Conservation (phyloP, 2,797 vertebrate genomes). For the Champsocephalus esox region DNA sequence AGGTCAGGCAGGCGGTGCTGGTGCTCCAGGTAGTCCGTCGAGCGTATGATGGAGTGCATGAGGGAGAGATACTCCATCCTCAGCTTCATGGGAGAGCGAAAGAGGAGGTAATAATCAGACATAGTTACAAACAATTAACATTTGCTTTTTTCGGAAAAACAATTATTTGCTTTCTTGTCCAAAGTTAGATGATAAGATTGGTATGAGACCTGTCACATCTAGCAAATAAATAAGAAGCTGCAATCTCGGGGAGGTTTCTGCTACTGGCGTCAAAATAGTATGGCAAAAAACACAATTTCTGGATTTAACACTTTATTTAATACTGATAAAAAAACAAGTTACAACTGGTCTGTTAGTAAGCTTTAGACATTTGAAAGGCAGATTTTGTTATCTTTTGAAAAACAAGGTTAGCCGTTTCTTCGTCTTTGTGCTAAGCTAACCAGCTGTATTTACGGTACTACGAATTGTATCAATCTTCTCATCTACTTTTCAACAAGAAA, state of each 20-base stretch:
- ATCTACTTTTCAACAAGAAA: background rate
- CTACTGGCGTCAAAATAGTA: no score
- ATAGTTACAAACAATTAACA: background rate
- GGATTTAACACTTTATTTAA: no score
- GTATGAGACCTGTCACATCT: background rate
- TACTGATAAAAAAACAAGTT: no score
- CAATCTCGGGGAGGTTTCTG: no score
- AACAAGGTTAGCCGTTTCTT: no score
- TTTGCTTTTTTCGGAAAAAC: conserved; percentile 1
- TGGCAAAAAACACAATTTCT: no score
- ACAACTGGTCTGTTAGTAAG: no score
- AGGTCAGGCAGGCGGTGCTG: conserved; percentile 92
- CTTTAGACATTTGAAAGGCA: no score
- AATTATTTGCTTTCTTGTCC: background rate
- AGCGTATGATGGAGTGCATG: conserved; percentile 95
- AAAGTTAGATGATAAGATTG: background rate
- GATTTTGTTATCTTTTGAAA: no score
- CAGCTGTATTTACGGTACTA: no score
- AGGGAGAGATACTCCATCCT: conserved; percentile 98
- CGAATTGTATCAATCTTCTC: background rate
- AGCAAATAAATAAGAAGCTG: background rate
- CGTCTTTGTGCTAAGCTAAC: no score
- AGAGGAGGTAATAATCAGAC: conserved; percentile 13
- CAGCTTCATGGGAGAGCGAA: conserved; percentile 81
- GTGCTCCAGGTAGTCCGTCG: conserved; percentile 95